Base-by-base conservation (phyloP, 2,888 invertebrate species). In the Brachypalpus laphriformis region DNA sequence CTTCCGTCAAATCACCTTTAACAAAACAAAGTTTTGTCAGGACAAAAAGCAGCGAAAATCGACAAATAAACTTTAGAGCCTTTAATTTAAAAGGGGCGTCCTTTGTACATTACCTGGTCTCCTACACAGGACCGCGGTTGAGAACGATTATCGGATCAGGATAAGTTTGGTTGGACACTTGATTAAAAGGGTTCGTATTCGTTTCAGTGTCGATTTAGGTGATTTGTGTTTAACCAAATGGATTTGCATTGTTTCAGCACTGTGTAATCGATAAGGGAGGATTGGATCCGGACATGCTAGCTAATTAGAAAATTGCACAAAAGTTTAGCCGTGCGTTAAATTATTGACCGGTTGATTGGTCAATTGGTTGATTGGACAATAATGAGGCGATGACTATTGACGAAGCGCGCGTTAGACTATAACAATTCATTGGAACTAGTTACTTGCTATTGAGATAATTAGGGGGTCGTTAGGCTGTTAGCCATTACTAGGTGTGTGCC, bases 311-410 rank as follows among this genome's bases (percentile, higher is more conserved):
- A 78, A 68, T 77, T 61, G 45, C 59, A 61, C 61, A 40, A 74
- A 78, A 40, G 82, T 56, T 63, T 49, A 74, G 49, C 49, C 74
- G 68, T 74, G 78, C 82, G 78, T 83, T 78, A 83, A 83, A 78
- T 83, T 66, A 57, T 49, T 49, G 56, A 11, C 6, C 47, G 68
- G 72, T 42, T 83, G 82, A 68, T 49, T 74, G 47, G 45, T 54
- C 68, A 77, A 68, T 42, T 61, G 61, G 42, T 45, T 77, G 31
- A 70, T 18, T 68, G 49, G 51, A 22, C 40, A 51, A 14, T 34
- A 31, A 34, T 31, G 28, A 28, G 20, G 20, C 9, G 14, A 25
- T 37, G 31, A 47, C 42, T 2, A 14, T 59, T 54, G 9, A 1
- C 9, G 20, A 11, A 5, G 16, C 5, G 14, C 9, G 25, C 11